phyloP scores from a whole-genome alignment of 2,888 invertebrate species.

The Pseudolycoriella hygida region DNA sequence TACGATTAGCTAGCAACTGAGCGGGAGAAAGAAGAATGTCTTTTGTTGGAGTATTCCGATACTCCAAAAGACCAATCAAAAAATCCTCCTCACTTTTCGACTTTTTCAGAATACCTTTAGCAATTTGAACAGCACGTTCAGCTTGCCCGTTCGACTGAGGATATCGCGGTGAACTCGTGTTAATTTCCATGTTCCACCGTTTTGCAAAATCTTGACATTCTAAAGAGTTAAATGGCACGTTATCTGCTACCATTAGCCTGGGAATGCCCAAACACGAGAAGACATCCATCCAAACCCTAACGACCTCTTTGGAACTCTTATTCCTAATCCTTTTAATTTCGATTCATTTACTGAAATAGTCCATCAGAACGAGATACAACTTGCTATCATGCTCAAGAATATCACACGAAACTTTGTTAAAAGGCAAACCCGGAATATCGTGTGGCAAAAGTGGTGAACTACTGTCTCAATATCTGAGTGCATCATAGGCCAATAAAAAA shows the following conservation, averaged over 20 bases:
- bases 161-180: slow-evolving; percentile 8
- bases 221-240: slow-evolving; percentile 8
- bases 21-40: too few species aligned
- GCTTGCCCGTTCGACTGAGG: slow-evolving; percentile 9
- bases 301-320: slow-evolving; percentile 7
- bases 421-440: not conserved
- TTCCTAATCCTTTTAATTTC: slow-evolving; percentile 12
- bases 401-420: not conserved
- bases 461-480: not conserved
- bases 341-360: slow-evolving; percentile 11
- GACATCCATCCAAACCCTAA: slow-evolving; percentile 7
- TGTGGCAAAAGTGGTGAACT: not conserved
- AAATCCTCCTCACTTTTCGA: too few species aligned
- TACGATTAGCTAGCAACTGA: too few species aligned
- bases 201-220: too few species aligned
- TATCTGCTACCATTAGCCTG: slow-evolving; percentile 9
- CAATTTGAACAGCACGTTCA: slow-evolving; percentile 8
- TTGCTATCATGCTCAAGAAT: slow-evolving; percentile 2
- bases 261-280: slow-evolving; percentile 10
- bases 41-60: too few species aligned
- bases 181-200: too few species aligned
- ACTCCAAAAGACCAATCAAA: too few species aligned
- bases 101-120: slow-evolving; percentile 7
- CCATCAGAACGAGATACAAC: slow-evolving; percentile 11
- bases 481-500: not conserved